A percentile compares a stretch with the other conserved stretches of the same genome.
phyloP scores from a whole-genome alignment of 2,113 vertebrate species.

The Leptosomus discolor region DNA sequence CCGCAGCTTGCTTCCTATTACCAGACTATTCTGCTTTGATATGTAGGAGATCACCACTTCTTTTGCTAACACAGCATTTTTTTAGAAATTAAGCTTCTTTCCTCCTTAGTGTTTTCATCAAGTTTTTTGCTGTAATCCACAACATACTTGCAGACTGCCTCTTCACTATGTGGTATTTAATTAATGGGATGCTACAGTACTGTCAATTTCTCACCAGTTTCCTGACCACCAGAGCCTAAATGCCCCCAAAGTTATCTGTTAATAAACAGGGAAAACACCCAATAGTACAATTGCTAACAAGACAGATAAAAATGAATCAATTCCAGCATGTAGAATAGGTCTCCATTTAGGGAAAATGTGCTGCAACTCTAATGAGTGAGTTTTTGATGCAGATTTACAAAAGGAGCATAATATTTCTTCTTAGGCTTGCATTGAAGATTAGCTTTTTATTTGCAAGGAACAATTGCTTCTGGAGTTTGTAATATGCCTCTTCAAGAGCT shows the following conservation, averaged over 20 bases:
- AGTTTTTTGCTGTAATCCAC: background rate
- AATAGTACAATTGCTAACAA: background rate
- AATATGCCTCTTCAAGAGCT: background rate
- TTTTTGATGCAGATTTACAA: background rate
- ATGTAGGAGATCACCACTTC: background rate
- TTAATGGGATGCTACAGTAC: background rate
- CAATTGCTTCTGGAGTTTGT: background rate
- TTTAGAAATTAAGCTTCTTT: background rate
- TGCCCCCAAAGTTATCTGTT: background rate
- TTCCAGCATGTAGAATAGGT: background rate
- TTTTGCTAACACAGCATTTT: background rate
- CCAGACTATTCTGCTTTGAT: background rate
- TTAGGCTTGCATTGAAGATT: background rate
- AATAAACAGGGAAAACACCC: background rate
- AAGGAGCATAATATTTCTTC: background rate
- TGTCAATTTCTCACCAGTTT: background rate
- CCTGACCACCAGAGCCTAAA: background rate
- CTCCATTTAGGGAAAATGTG: background rate
- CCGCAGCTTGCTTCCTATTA: background rate
- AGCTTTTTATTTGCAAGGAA: background rate
- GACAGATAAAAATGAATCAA: background rate
- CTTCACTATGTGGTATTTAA: background rate
- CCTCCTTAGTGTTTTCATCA: background rate
- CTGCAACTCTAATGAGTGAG: background rate
- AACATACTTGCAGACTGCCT: background rate